Conservation (phyloP, 2,888 invertebrate species). For the Sesamia inferens region DNA sequence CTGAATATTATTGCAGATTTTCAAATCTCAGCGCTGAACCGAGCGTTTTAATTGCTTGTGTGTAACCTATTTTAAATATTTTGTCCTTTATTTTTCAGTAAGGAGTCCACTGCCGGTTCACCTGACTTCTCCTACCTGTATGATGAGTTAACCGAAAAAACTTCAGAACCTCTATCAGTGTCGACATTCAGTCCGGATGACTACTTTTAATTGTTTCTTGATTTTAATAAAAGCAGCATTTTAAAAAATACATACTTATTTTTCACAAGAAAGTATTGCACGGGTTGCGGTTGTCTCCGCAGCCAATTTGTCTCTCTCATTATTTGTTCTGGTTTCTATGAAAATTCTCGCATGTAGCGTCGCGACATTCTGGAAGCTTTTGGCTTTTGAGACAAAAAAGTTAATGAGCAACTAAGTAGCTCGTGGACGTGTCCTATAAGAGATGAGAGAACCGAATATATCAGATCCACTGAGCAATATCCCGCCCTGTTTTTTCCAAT, state of each 20-base stretch:
- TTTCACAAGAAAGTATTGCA: too few species aligned
- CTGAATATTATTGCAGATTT: not conserved
- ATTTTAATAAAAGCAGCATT: not conserved
- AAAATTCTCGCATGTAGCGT: not conserved
- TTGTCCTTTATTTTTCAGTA: constrained; percentile 10
- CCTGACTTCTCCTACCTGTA: not conserved
- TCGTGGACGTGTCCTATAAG: too few species aligned
- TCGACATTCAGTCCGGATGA: not conserved
- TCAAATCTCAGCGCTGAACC: not conserved
- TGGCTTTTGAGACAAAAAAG: too few species aligned
- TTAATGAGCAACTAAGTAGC: too few species aligned
- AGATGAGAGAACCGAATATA: too few species aligned
- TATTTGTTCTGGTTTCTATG: not conserved
- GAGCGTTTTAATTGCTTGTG: too few species aligned
- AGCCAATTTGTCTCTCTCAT: not conserved
- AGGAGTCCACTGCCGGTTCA: too few species aligned
- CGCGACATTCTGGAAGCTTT: not conserved
- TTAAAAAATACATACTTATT: not conserved
- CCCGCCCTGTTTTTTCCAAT: too few species aligned
- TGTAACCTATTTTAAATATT: not conserved
- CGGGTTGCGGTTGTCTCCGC: not conserved
- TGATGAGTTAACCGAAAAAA: not conserved
- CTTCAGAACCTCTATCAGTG: not conserved
- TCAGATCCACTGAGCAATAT: too few species aligned
- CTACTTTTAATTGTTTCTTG: not conserved